Evolutionary conservation across 2,888 invertebrate genomes (phyloP).

Genomic region (Hedya salicella): DNA sequence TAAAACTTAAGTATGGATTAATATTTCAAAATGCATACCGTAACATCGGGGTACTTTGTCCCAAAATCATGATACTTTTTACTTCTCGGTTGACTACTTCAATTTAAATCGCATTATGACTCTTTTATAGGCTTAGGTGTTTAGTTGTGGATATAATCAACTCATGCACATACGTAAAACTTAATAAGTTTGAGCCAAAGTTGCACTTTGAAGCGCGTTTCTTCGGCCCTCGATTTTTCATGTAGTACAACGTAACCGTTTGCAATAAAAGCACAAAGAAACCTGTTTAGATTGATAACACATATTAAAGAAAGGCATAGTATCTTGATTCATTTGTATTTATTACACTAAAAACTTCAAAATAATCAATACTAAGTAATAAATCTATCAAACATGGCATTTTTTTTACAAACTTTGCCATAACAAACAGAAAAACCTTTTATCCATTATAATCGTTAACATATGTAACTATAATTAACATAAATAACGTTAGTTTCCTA

Average conservation of each 20-base stretch:
- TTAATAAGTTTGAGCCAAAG: too few relatives aligned
- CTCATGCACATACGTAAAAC: background rate
- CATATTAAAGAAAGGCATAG: too few relatives aligned
- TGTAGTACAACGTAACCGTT: background rate
- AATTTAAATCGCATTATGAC: background rate
- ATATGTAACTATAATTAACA: too few relatives aligned
- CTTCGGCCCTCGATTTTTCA: background rate
- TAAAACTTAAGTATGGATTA: too few relatives aligned
- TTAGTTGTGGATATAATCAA: background rate
- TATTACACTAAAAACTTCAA: slow-evolving; percentile 1
- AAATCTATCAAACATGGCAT: background rate
- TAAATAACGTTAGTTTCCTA: too few relatives aligned
- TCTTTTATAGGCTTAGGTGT: background rate
- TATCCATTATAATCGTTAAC: background rate
- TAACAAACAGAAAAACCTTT: background rate
- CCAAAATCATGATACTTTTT: slow-evolving; percentile 15
- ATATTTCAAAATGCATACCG: too few relatives aligned
- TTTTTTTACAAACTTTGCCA: background rate
- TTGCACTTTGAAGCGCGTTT: background rate
- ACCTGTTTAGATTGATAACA: too few relatives aligned
- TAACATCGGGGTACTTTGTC: slow-evolving; percentile 11
- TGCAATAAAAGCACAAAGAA: too few relatives aligned
- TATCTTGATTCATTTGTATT: too few relatives aligned
- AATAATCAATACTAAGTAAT: slow-evolving; percentile 1
- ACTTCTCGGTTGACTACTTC: background rate